These are phyloP conservation scores for Aricia agestis DNA, from an alignment of 1,140 invertebrate species.

Conservation along the genomic window DNA sequence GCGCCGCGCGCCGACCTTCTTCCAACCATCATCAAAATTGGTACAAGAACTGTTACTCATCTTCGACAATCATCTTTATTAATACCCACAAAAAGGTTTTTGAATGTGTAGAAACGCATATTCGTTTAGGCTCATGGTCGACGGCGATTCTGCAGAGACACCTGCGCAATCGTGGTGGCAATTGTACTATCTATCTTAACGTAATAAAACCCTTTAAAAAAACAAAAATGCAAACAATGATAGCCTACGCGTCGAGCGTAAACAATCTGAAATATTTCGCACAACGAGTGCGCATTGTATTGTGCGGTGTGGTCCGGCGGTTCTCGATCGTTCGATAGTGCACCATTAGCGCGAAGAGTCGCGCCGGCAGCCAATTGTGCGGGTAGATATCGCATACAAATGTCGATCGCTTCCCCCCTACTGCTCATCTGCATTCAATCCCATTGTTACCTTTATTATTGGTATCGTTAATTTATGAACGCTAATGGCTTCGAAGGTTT, in stretches of 20 bases:
- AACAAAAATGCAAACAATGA: background rate
- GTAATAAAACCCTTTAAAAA: no score
- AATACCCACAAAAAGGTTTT: no score
- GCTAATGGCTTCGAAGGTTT: slow-evolving; percentile 22
- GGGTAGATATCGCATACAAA: slow-evolving; percentile 75
- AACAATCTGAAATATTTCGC: slow-evolving; percentile 14
- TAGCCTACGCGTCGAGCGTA: background rate
- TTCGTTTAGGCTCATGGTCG: no score
- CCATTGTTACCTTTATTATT: slow-evolving; percentile 73
- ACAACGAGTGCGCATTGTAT: slow-evolving; percentile 33
- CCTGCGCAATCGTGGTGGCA: no score
- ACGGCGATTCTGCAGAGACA: no score
- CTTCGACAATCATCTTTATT: no score
- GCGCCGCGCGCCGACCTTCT: no score
- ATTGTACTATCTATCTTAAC: no score
- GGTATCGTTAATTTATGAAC: slow-evolving; percentile 68
- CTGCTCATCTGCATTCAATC: slow-evolving; percentile 72
- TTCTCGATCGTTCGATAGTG: slow-evolving; percentile 70
- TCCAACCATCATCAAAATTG: no score
- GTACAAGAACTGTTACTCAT: no score
- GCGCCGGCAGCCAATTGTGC: slow-evolving; percentile 73
- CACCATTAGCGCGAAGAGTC: slow-evolving; percentile 72
- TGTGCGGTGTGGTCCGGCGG: slow-evolving; percentile 58
- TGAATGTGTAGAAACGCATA: no score
- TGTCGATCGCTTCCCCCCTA: slow-evolving; percentile 51